A percentile compares a stretch with the other conserved stretches of the same genome.
Evolutionary conservation across 2,113 vertebrate genomes (phyloP).

Genomic region (Bufo gargarizans): DNA sequence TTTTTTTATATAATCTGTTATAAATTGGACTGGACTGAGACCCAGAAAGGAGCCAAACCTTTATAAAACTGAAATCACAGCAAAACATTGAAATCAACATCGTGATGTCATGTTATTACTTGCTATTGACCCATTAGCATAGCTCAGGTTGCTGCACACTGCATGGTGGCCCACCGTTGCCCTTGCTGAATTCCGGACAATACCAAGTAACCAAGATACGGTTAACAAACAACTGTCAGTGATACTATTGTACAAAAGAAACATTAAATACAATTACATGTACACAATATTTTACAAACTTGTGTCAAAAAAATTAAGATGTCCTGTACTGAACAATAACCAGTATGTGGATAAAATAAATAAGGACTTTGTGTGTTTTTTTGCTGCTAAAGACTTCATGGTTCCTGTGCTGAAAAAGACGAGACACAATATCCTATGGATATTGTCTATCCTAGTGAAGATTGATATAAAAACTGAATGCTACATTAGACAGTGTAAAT

Average conservation of each 20-base stretch:
- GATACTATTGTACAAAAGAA: not conserved
- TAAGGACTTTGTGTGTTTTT: not conserved
- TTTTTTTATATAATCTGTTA: too few species aligned
- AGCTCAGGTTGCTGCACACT: not conserved
- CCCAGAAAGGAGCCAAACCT: not conserved
- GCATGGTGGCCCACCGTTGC: not conserved
- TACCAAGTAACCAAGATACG: not conserved
- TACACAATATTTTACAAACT: not conserved
- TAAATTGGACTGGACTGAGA: too few species aligned
- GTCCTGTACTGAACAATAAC: not conserved
- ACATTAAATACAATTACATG: not conserved
- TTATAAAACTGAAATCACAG: not conserved
- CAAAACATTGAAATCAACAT: not conserved
- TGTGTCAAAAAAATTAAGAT: not conserved
- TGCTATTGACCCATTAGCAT: not conserved
- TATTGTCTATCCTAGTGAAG: not conserved
- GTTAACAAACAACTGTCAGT: not conserved
- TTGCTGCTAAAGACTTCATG: not conserved
- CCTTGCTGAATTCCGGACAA: not conserved
- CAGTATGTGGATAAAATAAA: not conserved
- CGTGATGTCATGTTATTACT: not conserved
- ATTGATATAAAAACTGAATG: not conserved
- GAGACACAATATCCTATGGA: not conserved
- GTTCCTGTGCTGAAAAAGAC: not conserved
- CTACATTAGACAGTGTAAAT: not conserved